These are phyloP conservation scores for Muscicapa comitata DNA, from an alignment of 2,797 vertebrate genomes.

Conservation along the genomic window DNA sequence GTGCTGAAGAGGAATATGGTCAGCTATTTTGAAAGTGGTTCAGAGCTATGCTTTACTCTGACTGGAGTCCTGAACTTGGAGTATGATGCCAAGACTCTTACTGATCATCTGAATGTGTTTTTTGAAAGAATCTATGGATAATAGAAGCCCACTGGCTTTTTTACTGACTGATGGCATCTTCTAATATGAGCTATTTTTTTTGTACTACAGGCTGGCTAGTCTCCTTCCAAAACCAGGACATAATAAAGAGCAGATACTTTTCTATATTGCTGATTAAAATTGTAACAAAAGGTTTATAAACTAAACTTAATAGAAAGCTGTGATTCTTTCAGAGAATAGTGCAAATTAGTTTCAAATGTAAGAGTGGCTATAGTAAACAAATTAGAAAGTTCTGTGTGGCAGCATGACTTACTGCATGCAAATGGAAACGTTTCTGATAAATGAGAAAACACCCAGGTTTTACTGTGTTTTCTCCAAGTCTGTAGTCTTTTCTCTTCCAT, in stretches of 20 bases:
- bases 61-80: neutral
- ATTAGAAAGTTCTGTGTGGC: neutral
- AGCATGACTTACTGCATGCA: neutral
- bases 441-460: neutral
- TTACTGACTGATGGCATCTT: neutral
- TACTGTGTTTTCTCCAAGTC: neutral
- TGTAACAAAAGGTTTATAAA: neutral
- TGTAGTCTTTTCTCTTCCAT: neutral
- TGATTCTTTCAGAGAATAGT: neutral
- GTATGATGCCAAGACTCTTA: neutral
- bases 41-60: slow-evolving; percentile 36
- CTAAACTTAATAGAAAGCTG: neutral
- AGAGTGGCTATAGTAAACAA: neutral
- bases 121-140: slow-evolving; percentile 4
- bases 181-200: neutral
- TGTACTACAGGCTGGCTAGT: neutral
- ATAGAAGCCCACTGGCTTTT: neutral
- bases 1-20: neutral
- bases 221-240: neutral
- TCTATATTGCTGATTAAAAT: neutral
- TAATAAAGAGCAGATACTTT: neutral
- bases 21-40: slow-evolving; percentile 18
- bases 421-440: neutral
- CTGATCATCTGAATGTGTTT: slow-evolving; percentile 24
- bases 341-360: neutral